Conservation (phyloP, 1,140 invertebrate genomes). For the Dendrolimus punctatus region DNA sequence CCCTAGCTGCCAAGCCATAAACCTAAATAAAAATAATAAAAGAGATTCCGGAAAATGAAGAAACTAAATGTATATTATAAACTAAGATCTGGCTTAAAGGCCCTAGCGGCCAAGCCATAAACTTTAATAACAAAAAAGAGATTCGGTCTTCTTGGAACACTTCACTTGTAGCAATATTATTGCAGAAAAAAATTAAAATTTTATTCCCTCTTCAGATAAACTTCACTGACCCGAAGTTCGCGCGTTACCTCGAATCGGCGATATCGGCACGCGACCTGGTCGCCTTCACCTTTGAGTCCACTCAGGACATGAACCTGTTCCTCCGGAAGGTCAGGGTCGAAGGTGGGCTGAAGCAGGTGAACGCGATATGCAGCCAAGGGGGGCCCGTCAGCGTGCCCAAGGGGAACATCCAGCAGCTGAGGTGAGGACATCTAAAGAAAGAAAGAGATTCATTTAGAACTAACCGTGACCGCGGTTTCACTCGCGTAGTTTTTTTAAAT, state of each 20-base stretch:
- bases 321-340: conserved; percentile 77
- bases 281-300: conserved; percentile 89
- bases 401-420: conserved; percentile 71
- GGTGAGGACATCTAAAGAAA: conserved; percentile 24
- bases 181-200: too few species aligned
- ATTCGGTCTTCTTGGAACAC: neutral
- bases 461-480: too few species aligned
- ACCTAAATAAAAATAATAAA: too few species aligned
- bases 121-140: too few species aligned
- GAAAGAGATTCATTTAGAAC: neutral
- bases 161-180: neutral
- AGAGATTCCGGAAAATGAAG: too few species aligned
- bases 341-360: conserved; percentile 77
- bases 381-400: conserved; percentile 36
- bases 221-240: conserved; percentile 77
- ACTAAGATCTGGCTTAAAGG: too few species aligned
- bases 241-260: conserved; percentile 85
- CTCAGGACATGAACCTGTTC: conserved; percentile 84
- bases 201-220: conserved; percentile 76
- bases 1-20: too few species aligned
- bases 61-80: too few species aligned
- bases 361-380: conserved; percentile 77
- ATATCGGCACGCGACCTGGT: conserved; percentile 81
- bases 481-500: too few species aligned
- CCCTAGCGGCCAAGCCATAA: too few species aligned